Percentiles rank a stretch among this genome's conserved stretches.
These are phyloP conservation scores for Megaceryle torquata DNA, from an alignment of 2,113 vertebrate species.

Conservation along the genomic window DNA sequence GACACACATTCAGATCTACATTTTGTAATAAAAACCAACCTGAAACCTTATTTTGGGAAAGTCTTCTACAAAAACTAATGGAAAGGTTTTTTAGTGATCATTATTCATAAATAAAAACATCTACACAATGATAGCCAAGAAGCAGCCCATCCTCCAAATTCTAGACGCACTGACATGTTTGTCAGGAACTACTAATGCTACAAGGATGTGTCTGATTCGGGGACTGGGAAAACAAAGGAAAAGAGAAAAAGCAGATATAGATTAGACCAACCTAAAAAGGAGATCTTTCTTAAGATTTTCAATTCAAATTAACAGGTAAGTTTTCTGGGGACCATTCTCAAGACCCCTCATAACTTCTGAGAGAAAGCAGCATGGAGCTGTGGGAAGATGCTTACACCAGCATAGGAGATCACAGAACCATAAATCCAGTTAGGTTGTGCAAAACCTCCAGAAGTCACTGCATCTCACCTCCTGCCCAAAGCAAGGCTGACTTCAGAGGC, in stretches of 20 bases:
- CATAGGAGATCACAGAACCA: neutral
- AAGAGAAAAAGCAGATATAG: neutral
- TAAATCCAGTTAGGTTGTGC: neutral
- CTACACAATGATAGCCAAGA: neutral
- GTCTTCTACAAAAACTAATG: neutral
- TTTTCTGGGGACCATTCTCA: neutral
- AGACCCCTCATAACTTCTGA: accelerated
- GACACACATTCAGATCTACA: neutral
- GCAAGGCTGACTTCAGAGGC: neutral
- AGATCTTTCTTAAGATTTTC: neutral
- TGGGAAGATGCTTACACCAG: neutral
- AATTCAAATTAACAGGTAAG: neutral
- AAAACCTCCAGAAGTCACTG: neutral
- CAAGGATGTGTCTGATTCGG: neutral
- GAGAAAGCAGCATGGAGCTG: neutral
- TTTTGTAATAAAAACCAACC: neutral
- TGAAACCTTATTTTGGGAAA: neutral
- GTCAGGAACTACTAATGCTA: neutral
- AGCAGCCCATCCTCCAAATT: neutral
- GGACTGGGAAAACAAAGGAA: neutral
- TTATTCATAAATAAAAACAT: neutral
- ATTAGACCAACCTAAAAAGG: neutral
- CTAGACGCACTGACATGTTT: neutral
- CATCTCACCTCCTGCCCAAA: neutral
- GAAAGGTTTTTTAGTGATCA: neutral